A percentile compares a stretch with the other conserved stretches of the same genome.
These are phyloP conservation scores for Rhincodon typus DNA, from an alignment of 2,797 vertebrate species.

Conservation along the genomic window DNA sequence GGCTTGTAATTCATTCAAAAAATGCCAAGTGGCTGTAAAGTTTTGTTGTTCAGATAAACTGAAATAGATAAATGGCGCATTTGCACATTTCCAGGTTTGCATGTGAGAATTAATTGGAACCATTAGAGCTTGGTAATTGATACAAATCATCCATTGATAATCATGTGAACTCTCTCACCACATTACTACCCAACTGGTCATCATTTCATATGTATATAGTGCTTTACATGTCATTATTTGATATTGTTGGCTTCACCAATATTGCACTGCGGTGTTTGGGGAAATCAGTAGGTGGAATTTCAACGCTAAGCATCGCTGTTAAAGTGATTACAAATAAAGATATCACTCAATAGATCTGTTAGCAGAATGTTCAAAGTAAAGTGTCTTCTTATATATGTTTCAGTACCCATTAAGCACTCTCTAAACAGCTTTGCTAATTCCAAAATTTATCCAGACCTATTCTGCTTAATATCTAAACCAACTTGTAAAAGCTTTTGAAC, in stretches of 20 bases:
- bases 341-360: not conserved
- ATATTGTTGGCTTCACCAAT: not conserved
- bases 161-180: not conserved
- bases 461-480: too few relatives aligned
- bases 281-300: not conserved
- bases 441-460: too few relatives aligned
- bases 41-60: not conserved
- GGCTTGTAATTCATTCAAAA: not conserved
- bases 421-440: too few relatives aligned
- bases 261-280: not conserved
- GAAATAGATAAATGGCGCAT: not conserved
- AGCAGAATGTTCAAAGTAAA: not conserved
- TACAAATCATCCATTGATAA: not conserved
- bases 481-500: too few relatives aligned
- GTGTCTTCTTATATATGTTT: not conserved
- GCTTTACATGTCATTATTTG: not conserved
- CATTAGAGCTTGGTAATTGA: not conserved
- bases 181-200: not conserved
- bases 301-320: not conserved
- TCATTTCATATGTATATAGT: not conserved
- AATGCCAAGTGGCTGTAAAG: too few relatives aligned
- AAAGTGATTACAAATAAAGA: not conserved
- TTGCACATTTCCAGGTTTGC: not conserved
- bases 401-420: not conserved
- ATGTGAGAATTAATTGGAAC: not conserved